A percentile compares a stretch with the other conserved stretches of the same genome.
Evolutionary conservation across 30 jellyfish, hydroid and myxozoan genomes (phyloP).

Genomic region (Hydractinia symbiolongicarpus): DNA sequence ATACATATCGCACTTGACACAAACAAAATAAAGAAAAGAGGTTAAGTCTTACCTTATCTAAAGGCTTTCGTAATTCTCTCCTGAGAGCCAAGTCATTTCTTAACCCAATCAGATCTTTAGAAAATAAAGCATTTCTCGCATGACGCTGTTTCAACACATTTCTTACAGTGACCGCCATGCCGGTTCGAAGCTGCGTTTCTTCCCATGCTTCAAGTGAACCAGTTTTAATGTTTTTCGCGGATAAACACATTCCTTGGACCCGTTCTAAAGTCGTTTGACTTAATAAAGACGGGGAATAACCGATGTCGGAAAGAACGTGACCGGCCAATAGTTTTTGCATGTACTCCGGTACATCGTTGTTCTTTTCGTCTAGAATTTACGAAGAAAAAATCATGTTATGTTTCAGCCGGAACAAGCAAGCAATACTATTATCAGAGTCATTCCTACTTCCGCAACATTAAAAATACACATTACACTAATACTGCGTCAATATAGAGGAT

Average conservation of each 20-base stretch:
- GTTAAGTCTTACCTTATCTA: slow-evolving; percentile 47
- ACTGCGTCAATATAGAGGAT: too few relatives aligned
- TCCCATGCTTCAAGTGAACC: slow-evolving; percentile 24
- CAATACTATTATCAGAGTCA: too few relatives aligned
- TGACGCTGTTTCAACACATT: slow-evolving; percentile 39
- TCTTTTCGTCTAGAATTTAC: not conserved
- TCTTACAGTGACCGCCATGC: slow-evolving; percentile 70
- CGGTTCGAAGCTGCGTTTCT: slow-evolving; percentile 34
- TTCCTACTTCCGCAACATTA: too few relatives aligned
- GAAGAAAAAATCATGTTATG: not conserved
- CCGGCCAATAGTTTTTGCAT: slow-evolving; percentile 52
- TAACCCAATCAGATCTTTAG: slow-evolving; percentile 46
- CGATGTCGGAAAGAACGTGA: slow-evolving; percentile 51
- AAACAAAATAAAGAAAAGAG: not conserved
- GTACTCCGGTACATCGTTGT: slow-evolving; percentile 8
- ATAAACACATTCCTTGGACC: slow-evolving; percentile 35
- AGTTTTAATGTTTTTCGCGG: slow-evolving; percentile 10
- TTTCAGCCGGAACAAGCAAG: too few relatives aligned
- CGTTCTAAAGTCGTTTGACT: slow-evolving; percentile 33
- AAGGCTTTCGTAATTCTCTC: slow-evolving; percentile 69
- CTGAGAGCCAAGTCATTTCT: slow-evolving; percentile 63
- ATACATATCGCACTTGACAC: too few relatives aligned
- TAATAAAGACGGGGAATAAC: slow-evolving; percentile 71
- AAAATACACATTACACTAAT: too few relatives aligned
- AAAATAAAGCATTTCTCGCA: slow-evolving; percentile 26